These are phyloP conservation scores for Pasiphila rectangulata DNA, from an alignment of 2,888 invertebrate species.

Conservation along the genomic window DNA sequence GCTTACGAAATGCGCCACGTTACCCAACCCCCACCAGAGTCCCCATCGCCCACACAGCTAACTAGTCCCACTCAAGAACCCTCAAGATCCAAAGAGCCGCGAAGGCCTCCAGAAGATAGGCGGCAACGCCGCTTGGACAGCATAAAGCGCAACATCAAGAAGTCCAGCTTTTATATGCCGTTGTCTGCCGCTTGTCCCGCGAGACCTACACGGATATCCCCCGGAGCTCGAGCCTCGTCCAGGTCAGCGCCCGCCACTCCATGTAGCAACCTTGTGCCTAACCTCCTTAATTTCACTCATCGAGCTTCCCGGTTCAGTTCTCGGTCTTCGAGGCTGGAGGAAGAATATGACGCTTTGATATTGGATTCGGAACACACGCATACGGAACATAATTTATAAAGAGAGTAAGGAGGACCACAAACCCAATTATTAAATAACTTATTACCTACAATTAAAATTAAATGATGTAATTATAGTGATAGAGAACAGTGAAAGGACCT, in stretches of 20 bases:
- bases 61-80: constrained; percentile 91
- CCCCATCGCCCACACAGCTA: constrained; percentile 87
- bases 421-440: constrained; percentile 50
- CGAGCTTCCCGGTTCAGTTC: constrained; percentile 74
- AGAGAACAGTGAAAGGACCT: constrained; percentile 22
- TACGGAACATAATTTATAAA: too few relatives aligned
- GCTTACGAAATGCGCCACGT: constrained; percentile 55
- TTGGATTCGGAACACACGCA: constrained; percentile 66
- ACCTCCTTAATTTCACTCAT: constrained; percentile 82
- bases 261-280: constrained; percentile 85
- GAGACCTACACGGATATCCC: constrained; percentile 59
- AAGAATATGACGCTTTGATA: constrained; percentile 84
- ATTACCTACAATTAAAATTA: neutral
- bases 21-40: constrained; percentile 48
- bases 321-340: constrained; percentile 66
- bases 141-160: constrained; percentile 67
- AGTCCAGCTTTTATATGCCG: constrained; percentile 87
- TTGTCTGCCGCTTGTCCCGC: constrained; percentile 66
- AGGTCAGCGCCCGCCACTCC: constrained; percentile 91
- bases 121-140: constrained; percentile 66
- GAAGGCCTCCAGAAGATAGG: constrained; percentile 81
- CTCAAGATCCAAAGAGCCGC: constrained; percentile 82
- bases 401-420: constrained; percentile 67
- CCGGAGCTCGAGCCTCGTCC: constrained; percentile 83
- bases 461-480: constrained; percentile 1